These are phyloP conservation scores for Hydropsyche betteni DNA, from an alignment of 2,888 invertebrate species.

Conservation along the genomic window DNA sequence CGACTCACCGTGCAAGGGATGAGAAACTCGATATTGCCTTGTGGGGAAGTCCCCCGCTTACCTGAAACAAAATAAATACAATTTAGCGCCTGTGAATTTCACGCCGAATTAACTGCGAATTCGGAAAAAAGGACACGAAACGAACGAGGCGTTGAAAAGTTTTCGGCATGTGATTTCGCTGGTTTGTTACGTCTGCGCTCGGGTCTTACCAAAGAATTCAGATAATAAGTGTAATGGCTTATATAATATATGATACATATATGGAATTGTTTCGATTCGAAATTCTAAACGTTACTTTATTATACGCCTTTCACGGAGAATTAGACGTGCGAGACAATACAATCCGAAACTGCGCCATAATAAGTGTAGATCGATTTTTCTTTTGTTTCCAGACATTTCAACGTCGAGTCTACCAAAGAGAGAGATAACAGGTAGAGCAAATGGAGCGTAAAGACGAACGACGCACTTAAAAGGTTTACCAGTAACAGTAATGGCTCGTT, in stretches of 20 bases:
- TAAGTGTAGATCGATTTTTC: background rate
- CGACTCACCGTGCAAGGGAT: background rate
- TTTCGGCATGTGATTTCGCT: background rate
- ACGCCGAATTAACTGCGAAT: background rate
- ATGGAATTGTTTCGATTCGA: too few species aligned
- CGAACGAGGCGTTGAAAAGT: background rate
- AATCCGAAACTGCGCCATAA: too few species aligned
- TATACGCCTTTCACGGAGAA: too few species aligned
- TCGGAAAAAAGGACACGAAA: background rate
- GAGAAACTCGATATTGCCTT: constrained; percentile 12
- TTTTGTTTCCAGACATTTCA: constrained; percentile 8
- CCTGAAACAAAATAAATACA: constrained; percentile 25
- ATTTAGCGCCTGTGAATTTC: background rate
- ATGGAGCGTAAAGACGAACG: constrained; percentile 19
- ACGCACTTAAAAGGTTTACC: constrained; percentile 14
- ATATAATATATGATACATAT: too few species aligned
- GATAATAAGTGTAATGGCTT: too few species aligned
- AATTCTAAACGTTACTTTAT: too few species aligned
- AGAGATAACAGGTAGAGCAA: constrained; percentile 20
- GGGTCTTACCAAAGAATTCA: too few species aligned
- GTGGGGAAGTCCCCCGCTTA: background rate
- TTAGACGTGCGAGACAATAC: too few species aligned
- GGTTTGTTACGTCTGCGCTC: too few species aligned
- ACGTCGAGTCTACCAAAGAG: background rate
- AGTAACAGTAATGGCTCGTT: constrained; percentile 7